Percentiles rank a stretch among this genome's conserved stretches.
Evolutionary conservation across 1,140 invertebrate genomes (phyloP).

Genomic region (Andrena cerasifolii): DNA sequence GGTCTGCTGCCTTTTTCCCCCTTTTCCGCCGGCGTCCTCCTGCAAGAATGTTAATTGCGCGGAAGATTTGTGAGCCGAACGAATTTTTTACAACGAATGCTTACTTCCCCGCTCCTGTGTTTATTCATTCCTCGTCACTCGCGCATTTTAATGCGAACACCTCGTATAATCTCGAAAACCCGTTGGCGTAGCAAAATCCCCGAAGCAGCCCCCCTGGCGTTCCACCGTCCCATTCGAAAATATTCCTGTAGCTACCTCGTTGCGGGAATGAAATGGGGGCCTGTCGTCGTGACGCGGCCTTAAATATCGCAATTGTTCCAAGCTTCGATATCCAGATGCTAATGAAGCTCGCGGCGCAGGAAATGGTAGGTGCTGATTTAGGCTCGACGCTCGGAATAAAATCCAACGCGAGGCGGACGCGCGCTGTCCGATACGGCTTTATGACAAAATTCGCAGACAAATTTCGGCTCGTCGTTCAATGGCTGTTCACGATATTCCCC

Average conservation of each 20-base stretch:
- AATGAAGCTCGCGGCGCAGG: constrained; percentile 21
- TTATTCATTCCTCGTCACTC: neutral
- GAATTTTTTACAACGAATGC: constrained; percentile 5
- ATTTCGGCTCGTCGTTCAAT: constrained; percentile 27
- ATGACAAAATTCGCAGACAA: constrained; percentile 47
- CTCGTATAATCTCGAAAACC: too few species aligned
- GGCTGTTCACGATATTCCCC: constrained; percentile 40
- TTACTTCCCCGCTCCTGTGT: neutral
- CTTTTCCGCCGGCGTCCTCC: neutral
- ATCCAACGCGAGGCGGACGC: constrained; percentile 1
- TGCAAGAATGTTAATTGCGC: constrained; percentile 49
- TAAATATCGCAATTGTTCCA: neutral
- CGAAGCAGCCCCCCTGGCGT: too few species aligned
- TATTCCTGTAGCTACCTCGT: too few species aligned
- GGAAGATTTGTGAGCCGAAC: constrained; percentile 41
- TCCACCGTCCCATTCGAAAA: too few species aligned
- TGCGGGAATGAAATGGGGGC: neutral
- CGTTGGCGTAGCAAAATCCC: too few species aligned
- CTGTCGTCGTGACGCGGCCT: neutral
- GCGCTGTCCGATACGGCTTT: neutral
- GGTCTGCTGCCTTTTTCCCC: neutral
- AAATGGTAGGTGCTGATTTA: constrained; percentile 29
- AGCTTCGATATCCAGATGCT: neutral
- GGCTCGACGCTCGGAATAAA: constrained; percentile 29
- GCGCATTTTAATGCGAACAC: neutral